phyloP scores from a whole-genome alignment of 2,888 invertebrate genomes.

The Mactromeris polynyma region DNA sequence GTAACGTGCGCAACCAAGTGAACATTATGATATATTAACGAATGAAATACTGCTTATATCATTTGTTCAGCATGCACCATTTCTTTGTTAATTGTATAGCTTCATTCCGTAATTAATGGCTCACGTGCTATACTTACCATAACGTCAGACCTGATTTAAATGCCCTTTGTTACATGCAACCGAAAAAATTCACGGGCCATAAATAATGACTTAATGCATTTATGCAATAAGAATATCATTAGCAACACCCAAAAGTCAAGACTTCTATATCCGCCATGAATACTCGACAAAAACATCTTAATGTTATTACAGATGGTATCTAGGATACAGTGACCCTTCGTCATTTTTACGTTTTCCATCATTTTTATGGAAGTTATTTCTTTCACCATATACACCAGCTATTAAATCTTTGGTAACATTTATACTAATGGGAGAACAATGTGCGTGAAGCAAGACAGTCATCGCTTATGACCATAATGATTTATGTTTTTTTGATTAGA shows the following conservation, averaged over 20 bases:
- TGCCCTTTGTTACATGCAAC: slow-evolving; percentile 44
- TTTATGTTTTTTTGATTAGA: no score
- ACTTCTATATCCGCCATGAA: background rate
- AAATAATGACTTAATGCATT: slow-evolving; percentile 33
- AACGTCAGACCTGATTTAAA: slow-evolving; percentile 33
- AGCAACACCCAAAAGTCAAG: slow-evolving; percentile 32
- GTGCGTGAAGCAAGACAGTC: no score
- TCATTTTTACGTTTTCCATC: background rate
- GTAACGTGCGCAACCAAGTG: slow-evolving; percentile 40
- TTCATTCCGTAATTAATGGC: slow-evolving; percentile 22
- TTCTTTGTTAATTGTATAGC: slow-evolving; percentile 25
- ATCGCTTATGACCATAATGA: no score
- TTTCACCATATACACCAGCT: background rate
- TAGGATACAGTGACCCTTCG: background rate
- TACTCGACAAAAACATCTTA: background rate
- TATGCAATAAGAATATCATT: slow-evolving; percentile 30
- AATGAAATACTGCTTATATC: slow-evolving; percentile 30
- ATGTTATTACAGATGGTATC: background rate
- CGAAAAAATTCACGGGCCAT: slow-evolving; percentile 32
- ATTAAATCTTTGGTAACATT: background rate
- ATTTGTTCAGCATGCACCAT: slow-evolving; percentile 19
- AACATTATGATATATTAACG: slow-evolving; percentile 25
- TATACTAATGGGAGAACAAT: background rate
- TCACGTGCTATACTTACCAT: slow-evolving; percentile 1
- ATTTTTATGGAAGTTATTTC: background rate